These are phyloP conservation scores for Habrosyne pyritoides DNA, from an alignment of 2,888 invertebrate species.

Conservation along the genomic window DNA sequence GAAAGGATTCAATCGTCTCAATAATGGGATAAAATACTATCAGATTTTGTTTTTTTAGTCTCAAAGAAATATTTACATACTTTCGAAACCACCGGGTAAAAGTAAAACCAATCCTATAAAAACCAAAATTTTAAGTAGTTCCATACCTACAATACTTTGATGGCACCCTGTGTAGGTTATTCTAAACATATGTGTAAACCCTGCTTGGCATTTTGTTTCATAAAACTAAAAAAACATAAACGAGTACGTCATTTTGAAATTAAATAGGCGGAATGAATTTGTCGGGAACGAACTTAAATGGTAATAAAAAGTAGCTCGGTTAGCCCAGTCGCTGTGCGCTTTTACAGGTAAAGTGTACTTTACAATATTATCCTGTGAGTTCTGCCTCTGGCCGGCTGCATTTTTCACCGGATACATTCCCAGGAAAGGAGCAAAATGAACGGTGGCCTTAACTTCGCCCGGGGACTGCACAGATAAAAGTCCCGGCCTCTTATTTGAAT, in stretches of 20 bases:
- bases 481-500: slow-evolving; percentile 57
- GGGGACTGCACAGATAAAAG: slow-evolving; percentile 59
- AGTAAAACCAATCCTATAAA: too few relatives aligned
- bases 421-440: slow-evolving; percentile 57
- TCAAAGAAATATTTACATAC: too few relatives aligned
- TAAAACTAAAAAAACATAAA: neutral
- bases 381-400: slow-evolving; percentile 48
- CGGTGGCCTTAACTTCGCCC: slow-evolving; percentile 49
- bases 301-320: slow-evolving; percentile 36
- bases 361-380: slow-evolving; percentile 50
- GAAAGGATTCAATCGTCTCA: too few relatives aligned
- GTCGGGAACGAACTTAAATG: slow-evolving; percentile 30
- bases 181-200: too few relatives aligned
- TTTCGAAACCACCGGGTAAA: too few relatives aligned
- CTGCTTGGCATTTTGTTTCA: too few relatives aligned
- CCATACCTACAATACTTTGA: too few relatives aligned
- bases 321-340: slow-evolving; percentile 35
- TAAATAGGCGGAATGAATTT: slow-evolving; percentile 25
- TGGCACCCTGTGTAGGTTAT: too few relatives aligned
- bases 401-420: slow-evolving; percentile 55
- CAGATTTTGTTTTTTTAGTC: too few relatives aligned
- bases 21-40: too few relatives aligned
- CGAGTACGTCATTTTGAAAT: neutral
- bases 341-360: slow-evolving; percentile 52
- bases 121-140: too few relatives aligned